These are phyloP conservation scores for Adelphocoris suturalis DNA, from an alignment of 2,888 invertebrate species.

Conservation along the genomic window DNA sequence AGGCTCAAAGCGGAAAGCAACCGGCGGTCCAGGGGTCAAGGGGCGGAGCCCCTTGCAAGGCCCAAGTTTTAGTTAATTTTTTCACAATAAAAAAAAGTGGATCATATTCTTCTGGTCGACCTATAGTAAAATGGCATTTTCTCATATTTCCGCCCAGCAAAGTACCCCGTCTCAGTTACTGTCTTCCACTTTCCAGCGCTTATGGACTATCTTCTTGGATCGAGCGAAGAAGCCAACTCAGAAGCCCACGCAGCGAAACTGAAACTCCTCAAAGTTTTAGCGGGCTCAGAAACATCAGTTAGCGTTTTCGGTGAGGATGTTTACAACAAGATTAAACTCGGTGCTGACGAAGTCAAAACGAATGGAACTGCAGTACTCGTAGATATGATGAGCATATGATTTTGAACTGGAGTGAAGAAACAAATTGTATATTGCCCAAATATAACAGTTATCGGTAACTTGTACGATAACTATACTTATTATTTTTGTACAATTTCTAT, in stretches of 20 bases:
- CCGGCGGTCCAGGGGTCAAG: no score
- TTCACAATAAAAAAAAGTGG: no score
- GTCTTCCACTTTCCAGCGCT: slow-evolving; percentile 81
- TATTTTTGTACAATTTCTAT: no score
- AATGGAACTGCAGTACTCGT: slow-evolving; percentile 50
- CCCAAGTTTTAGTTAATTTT: no score
- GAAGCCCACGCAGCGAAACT: slow-evolving; percentile 88
- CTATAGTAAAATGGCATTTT: no score
- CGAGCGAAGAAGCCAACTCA: slow-evolving; percentile 85
- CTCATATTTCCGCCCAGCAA: not conserved
- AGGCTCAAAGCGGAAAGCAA: no score
- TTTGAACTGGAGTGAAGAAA: not conserved
- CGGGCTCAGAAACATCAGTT: slow-evolving; percentile 79
- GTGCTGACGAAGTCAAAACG: slow-evolving; percentile 30
- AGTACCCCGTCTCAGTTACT: not conserved
- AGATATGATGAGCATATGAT: slow-evolving; percentile 61
- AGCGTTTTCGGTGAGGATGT: slow-evolving; percentile 78
- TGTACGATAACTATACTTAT: no score
- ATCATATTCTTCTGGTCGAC: no score
- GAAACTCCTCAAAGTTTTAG: slow-evolving; percentile 84
- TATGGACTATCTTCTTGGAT: slow-evolving; percentile 88
- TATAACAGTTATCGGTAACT: no score
- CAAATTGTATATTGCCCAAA: not conserved
- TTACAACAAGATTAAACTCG: slow-evolving; percentile 41
- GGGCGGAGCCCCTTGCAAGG: no score